phyloP scores from a whole-genome alignment of 1,140 invertebrate genomes.

The Acromyrmex charruanus region DNA sequence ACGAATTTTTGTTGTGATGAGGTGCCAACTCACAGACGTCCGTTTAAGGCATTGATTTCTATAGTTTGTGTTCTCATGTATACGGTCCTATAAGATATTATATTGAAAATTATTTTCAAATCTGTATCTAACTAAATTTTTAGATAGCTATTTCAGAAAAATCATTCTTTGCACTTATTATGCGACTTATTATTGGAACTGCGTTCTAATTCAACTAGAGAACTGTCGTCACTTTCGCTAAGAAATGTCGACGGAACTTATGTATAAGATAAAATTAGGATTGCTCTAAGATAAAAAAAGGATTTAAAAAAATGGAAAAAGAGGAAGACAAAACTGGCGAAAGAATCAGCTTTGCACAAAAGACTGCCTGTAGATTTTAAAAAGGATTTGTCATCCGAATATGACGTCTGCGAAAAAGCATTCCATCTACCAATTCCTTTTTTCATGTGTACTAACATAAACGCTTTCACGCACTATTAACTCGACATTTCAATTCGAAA shows the following conservation, averaged over 20 bases:
- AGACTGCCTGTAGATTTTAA: slow-evolving; percentile 54
- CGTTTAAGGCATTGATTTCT: too few relatives aligned
- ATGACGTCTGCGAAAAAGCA: slow-evolving; percentile 67
- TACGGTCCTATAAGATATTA: too few relatives aligned
- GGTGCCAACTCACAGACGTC: too few relatives aligned
- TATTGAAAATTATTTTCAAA: too few relatives aligned
- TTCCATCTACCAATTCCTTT: neutral
- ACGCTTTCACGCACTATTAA: slow-evolving; percentile 44
- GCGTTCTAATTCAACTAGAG: too few relatives aligned
- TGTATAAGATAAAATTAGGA: slow-evolving; percentile 21
- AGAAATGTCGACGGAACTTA: neutral
- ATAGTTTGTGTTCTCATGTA: too few relatives aligned
- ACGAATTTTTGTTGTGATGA: too few relatives aligned
- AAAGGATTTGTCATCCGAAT: slow-evolving; percentile 77
- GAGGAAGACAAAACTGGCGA: slow-evolving; percentile 24
- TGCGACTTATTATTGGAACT: too few relatives aligned
- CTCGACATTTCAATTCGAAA: slow-evolving; percentile 27
- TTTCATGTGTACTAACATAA: slow-evolving; percentile 10
- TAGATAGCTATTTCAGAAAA: too few relatives aligned
- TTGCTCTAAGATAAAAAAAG: neutral
- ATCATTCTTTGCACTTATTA: too few relatives aligned
- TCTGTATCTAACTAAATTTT: too few relatives aligned
- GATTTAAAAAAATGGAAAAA: neutral
- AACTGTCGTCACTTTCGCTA: neutral
- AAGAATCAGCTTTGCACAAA: slow-evolving; percentile 6